phyloP scores from a whole-genome alignment of 2,113 vertebrate species.

The Australoheros scitulus region DNA sequence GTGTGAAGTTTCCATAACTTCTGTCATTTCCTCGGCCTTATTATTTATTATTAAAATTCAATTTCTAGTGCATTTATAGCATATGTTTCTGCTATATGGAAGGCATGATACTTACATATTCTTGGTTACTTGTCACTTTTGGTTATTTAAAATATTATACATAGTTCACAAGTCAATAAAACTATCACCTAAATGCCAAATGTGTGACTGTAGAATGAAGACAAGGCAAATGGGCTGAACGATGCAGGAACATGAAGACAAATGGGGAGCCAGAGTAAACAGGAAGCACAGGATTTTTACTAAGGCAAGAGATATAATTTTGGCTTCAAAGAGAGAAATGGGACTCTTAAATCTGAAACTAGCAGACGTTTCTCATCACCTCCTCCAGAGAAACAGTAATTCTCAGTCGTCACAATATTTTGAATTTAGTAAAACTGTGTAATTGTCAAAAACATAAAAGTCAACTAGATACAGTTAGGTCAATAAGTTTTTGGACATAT shows the following conservation, averaged over 20 bases:
- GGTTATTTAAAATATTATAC: background rate
- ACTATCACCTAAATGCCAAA: background rate
- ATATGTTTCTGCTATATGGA: background rate
- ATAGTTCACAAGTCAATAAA: background rate
- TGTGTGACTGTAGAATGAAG: background rate
- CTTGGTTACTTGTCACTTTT: background rate
- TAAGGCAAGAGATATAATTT: background rate
- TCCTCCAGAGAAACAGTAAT: background rate
- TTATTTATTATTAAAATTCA: background rate
- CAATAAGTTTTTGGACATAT: background rate
- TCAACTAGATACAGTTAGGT: background rate
- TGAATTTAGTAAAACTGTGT: background rate
- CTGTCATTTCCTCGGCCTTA: background rate
- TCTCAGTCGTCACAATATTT: background rate
- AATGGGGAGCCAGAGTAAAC: background rate
- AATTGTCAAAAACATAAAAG: background rate
- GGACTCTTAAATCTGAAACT: constrained; percentile 16
- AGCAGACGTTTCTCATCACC: background rate
- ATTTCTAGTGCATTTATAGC: background rate
- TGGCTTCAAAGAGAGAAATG: background rate
- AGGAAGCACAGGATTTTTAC: background rate
- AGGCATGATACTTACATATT: background rate
- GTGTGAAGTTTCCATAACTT: background rate
- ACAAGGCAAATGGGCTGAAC: background rate
- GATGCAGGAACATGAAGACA: constrained; percentile 1